phyloP scores from a whole-genome alignment of 2,113 vertebrate species.

The Noturus placidus region DNA sequence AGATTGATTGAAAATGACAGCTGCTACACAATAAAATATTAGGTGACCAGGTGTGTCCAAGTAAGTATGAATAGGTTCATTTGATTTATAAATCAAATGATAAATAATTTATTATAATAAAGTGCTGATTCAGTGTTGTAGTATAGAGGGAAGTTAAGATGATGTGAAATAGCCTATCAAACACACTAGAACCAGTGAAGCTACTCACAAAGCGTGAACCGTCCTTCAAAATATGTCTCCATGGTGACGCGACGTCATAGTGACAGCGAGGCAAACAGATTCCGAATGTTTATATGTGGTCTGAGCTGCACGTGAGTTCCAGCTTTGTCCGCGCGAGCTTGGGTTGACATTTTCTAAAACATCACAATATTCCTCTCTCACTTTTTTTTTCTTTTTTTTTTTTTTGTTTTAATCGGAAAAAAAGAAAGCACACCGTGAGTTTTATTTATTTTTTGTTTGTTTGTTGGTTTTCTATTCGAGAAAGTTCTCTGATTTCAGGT shows the following conservation, averaged over 20 bases:
- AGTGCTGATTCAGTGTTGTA: neutral
- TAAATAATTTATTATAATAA: neutral
- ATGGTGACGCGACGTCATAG: conserved; percentile 67
- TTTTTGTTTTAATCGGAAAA: no score
- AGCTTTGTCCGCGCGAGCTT: neutral
- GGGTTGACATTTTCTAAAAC: neutral
- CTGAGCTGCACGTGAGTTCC: conserved; percentile 41
- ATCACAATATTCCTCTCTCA: neutral
- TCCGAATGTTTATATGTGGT: conserved; percentile 59
- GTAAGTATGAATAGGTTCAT: neutral
- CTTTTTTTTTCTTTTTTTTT: neutral
- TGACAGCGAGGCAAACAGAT: conserved; percentile 58
- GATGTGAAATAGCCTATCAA: neutral
- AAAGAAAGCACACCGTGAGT: no score
- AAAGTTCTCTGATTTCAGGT: neutral
- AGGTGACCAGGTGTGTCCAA: neutral
- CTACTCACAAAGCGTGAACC: conserved; percentile 16
- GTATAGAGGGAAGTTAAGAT: neutral
- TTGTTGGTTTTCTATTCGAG: no score
- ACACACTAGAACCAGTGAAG: no score
- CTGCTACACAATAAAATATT: neutral
- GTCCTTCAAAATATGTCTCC: conserved; percentile 55
- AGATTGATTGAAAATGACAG: neutral
- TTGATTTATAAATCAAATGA: neutral
- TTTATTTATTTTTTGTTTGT: neutral